phyloP scores from a whole-genome alignment of 2,888 invertebrate species.

The Dynastes tityus region DNA sequence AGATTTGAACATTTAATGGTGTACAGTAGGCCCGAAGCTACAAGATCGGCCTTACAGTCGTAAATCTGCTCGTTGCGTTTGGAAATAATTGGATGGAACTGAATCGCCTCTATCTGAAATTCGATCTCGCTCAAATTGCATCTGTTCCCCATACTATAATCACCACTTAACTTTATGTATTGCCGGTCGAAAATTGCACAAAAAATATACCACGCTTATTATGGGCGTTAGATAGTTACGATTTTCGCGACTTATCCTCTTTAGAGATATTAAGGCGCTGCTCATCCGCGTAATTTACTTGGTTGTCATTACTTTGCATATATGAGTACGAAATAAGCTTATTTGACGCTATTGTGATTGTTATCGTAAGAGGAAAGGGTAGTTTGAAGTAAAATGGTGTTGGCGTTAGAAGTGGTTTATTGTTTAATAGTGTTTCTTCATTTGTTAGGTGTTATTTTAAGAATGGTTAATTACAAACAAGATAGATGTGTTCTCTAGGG shows the following conservation, averaged over 20 bases:
- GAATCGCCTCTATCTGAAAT: constrained; percentile 43
- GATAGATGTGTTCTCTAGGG: no score
- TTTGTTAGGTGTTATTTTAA: no score
- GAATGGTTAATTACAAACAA: no score
- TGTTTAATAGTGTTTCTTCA: no score
- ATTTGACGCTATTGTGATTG: no score
- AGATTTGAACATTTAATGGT: constrained; percentile 10
- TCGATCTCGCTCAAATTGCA: constrained; percentile 40
- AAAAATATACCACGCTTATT: constrained; percentile 2
- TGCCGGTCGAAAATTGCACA: constrained; percentile 20
- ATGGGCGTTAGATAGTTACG: constrained; percentile 1
- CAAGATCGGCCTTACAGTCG: not conserved
- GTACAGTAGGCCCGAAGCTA: constrained; percentile 22
- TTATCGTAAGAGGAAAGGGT: no score
- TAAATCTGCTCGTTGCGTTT: constrained; percentile 40
- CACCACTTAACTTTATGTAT: constrained; percentile 44
- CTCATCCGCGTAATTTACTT: no score
- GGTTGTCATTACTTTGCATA: no score
- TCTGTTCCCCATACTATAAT: constrained; percentile 34
- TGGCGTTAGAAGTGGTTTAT: no score
- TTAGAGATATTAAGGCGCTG: not conserved
- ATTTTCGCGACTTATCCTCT: not conserved
- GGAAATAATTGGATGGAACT: constrained; percentile 45
- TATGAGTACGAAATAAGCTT: no score
- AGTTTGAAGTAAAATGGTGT: no score